These are phyloP conservation scores for Xestoiulus laeticollis DNA, from an alignment of 2,888 invertebrate genomes.

Conservation along the genomic window DNA sequence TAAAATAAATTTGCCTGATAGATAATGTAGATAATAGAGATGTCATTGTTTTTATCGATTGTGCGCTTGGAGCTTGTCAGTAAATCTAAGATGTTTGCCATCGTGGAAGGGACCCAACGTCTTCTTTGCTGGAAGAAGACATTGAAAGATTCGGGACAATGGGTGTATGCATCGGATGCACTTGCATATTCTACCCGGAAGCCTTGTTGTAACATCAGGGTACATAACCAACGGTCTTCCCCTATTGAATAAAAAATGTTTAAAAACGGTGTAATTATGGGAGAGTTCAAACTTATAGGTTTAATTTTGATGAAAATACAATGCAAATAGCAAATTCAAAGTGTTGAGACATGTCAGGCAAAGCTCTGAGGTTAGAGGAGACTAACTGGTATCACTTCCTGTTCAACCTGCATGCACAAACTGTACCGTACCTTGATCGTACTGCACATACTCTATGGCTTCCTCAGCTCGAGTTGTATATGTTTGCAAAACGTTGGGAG, in stretches of 20 bases:
- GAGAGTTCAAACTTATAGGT: too few species aligned
- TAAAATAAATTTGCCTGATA: too few species aligned
- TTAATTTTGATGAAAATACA: too few species aligned
- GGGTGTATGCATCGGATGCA: conserved; percentile 65
- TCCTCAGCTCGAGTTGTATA: conserved; percentile 91
- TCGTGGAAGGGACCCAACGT: conserved; percentile 70
- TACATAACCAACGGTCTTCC: conserved; percentile 69
- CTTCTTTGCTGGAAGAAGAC: conserved; percentile 70
- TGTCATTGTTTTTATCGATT: conserved; percentile 67
- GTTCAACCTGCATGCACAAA: too few species aligned
- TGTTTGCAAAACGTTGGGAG: conserved; percentile 87
- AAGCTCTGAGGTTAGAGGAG: too few species aligned
- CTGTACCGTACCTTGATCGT: conserved; percentile 97
- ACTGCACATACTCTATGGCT: conserved; percentile 97
- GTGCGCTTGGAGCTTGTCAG: conserved; percentile 65
- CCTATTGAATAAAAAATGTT: conserved; percentile 53
- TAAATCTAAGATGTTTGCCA: conserved; percentile 70
- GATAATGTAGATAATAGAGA: conserved; percentile 64
- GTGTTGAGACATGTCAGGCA: too few species aligned
- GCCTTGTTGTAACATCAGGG: conserved; percentile 68
- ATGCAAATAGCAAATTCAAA: too few species aligned
- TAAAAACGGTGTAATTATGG: too few species aligned
- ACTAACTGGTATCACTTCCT: too few species aligned
- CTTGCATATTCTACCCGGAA: conserved; percentile 66
- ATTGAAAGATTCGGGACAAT: conserved; percentile 68